Evolutionary conservation across 2,888 invertebrate genomes (phyloP).

Genomic region (Vanessa cardui): DNA sequence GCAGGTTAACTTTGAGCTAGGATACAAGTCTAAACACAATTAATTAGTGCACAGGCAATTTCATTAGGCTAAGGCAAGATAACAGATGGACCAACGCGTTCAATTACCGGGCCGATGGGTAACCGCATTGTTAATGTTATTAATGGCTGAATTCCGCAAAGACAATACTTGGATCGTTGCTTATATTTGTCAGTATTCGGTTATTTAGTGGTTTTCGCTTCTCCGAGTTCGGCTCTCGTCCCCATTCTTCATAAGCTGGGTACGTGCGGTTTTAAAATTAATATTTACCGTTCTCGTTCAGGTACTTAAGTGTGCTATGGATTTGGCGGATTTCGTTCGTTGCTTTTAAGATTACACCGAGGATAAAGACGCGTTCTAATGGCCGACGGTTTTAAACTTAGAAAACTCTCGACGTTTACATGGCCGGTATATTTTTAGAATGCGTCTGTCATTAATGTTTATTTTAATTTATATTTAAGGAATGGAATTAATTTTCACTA

Average conservation of each 20-base stretch:
- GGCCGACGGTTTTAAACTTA: constrained; percentile 18
- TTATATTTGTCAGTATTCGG: constrained; percentile 33
- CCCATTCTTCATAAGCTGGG: constrained; percentile 21
- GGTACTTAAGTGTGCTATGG: constrained; percentile 36
- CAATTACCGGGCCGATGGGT: constrained; percentile 58
- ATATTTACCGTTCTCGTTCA: constrained; percentile 37
- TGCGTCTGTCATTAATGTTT: neutral
- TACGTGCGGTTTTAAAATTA: constrained; percentile 48
- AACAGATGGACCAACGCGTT: constrained; percentile 59
- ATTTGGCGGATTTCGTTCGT: constrained; percentile 35
- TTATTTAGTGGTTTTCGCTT: constrained; percentile 33
- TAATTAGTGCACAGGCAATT: constrained; percentile 64
- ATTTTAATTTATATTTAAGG: neutral
- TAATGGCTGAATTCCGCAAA: constrained; percentile 64
- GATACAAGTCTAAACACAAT: constrained; percentile 44
- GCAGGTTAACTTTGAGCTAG: constrained; percentile 22
- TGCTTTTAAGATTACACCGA: constrained; percentile 34
- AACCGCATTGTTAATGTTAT: constrained; percentile 69
- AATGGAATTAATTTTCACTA: neutral
- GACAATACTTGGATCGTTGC: constrained; percentile 56
- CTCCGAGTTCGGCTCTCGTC: constrained; percentile 9
- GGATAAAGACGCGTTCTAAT: constrained; percentile 24
- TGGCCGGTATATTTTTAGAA: neutral
- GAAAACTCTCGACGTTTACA: neutral
- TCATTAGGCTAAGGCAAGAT: constrained; percentile 59